These are phyloP conservation scores for Ameiurus melas DNA, from an alignment of 2,113 vertebrate species.

Conservation along the genomic window DNA sequence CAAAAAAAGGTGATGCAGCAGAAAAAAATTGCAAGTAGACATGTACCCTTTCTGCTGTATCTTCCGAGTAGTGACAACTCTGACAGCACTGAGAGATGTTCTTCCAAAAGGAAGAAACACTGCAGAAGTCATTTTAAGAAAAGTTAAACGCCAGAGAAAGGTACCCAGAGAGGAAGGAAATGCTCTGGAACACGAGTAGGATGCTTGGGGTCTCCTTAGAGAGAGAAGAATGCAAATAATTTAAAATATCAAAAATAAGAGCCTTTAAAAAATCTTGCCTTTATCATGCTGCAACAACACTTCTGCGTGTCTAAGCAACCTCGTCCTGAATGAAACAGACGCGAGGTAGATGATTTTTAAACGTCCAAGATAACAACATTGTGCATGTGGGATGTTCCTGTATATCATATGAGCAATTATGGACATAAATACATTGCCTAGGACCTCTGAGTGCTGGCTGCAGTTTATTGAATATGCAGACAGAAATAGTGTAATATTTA, in stretches of 20 bases:
- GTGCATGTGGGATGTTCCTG: neutral
- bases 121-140: neutral
- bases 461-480: neutral
- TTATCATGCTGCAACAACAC: neutral
- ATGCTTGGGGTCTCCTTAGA: slow-evolving; percentile 2
- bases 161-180: no score
- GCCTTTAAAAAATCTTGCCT: neutral
- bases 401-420: neutral
- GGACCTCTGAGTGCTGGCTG: neutral
- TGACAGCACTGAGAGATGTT: slow-evolving; percentile 38
- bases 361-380: neutral
- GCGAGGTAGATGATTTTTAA: neutral
- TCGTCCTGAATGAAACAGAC: neutral
- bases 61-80: slow-evolving; percentile 40
- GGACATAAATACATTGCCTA: neutral
- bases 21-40: neutral
- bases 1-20: neutral
- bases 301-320: neutral
- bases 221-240: slow-evolving; percentile 14
- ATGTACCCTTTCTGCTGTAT: slow-evolving; percentile 4
- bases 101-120: slow-evolving; percentile 35
- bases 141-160: neutral
- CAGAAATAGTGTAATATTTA: neutral
- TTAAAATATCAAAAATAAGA: neutral
- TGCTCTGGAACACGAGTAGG: neutral